These are phyloP conservation scores for Xanthorhoe designata DNA, from an alignment of 2,888 invertebrate species.

Conservation along the genomic window DNA sequence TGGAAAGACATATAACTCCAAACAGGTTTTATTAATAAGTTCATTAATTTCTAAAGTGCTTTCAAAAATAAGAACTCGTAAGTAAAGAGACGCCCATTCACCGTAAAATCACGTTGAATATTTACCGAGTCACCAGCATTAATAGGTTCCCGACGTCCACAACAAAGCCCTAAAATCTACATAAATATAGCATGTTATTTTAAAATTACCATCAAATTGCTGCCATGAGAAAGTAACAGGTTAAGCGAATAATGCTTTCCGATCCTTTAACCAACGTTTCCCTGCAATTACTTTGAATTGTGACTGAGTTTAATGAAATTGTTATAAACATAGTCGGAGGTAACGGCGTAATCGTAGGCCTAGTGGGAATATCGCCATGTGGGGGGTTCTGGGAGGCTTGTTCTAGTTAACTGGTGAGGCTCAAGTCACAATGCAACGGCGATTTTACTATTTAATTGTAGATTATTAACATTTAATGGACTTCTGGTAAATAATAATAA, in stretches of 20 bases:
- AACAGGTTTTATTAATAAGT: no score
- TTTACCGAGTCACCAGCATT: slow-evolving; percentile 41
- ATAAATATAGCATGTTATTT: slow-evolving; percentile 47
- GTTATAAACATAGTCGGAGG: slow-evolving; percentile 63
- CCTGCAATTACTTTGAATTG: slow-evolving; percentile 59
- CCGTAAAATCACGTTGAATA: slow-evolving; percentile 38
- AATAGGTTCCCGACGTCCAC: slow-evolving; percentile 41
- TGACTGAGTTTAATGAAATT: slow-evolving; percentile 67
- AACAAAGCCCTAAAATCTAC: slow-evolving; percentile 44
- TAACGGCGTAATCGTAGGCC: slow-evolving; percentile 60
- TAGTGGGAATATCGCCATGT: slow-evolving; percentile 67
- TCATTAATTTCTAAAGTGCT: neutral
- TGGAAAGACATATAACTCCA: no score
- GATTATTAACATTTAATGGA: no score
- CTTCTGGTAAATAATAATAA: no score
- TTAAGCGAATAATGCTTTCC: slow-evolving; percentile 56
- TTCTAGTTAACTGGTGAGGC: slow-evolving; percentile 17
- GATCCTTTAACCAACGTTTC: slow-evolving; percentile 55
- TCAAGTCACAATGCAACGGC: slow-evolving; percentile 16
- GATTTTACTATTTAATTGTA: slow-evolving; percentile 3
- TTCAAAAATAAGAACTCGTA: neutral
- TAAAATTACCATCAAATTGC: slow-evolving; percentile 56
- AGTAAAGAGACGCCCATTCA: slow-evolving; percentile 13
- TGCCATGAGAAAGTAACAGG: slow-evolving; percentile 53
- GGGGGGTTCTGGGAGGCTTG: slow-evolving; percentile 39